phyloP scores from a whole-genome alignment of 2,888 invertebrate genomes.

The Acanthosoma haemorrhoidale region DNA sequence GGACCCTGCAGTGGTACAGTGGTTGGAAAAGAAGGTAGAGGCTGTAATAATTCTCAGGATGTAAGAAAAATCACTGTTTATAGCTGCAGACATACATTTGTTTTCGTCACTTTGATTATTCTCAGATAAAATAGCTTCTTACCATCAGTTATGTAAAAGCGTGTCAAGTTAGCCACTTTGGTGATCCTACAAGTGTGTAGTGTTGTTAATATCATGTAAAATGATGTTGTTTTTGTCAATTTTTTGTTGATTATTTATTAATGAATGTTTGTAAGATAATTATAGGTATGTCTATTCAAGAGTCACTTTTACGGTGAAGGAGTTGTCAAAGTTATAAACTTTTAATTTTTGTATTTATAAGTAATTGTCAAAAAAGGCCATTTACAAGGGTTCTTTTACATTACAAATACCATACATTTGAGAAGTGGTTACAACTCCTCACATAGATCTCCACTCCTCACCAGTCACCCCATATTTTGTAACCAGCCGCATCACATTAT shows the following conservation, averaged over 20 bases:
- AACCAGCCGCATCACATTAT: too few relatives aligned
- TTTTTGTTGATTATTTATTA: not conserved
- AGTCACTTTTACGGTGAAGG: constrained; percentile 6
- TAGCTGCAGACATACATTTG: constrained; percentile 20
- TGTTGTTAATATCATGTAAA: not conserved
- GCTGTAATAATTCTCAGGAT: constrained; percentile 67
- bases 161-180: not conserved
- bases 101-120: not conserved
- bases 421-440: too few relatives aligned
- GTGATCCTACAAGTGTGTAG: not conserved
- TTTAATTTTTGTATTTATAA: not conserved
- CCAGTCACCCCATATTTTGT: too few relatives aligned
- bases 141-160: not conserved
- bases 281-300: not conserved
- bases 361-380: not conserved
- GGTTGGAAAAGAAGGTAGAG: constrained; percentile 70
- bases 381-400: too few relatives aligned
- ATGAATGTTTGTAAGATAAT: constrained; percentile 4
- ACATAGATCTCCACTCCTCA: too few relatives aligned
- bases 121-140: not conserved
- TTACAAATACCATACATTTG: too few relatives aligned
- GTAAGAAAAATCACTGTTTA: constrained; percentile 61
- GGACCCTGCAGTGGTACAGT: constrained; percentile 58
- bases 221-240: not conserved
- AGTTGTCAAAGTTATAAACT: too few relatives aligned